phyloP scores from a whole-genome alignment of 2,113 vertebrate species.

The Notechis scutatus region DNA sequence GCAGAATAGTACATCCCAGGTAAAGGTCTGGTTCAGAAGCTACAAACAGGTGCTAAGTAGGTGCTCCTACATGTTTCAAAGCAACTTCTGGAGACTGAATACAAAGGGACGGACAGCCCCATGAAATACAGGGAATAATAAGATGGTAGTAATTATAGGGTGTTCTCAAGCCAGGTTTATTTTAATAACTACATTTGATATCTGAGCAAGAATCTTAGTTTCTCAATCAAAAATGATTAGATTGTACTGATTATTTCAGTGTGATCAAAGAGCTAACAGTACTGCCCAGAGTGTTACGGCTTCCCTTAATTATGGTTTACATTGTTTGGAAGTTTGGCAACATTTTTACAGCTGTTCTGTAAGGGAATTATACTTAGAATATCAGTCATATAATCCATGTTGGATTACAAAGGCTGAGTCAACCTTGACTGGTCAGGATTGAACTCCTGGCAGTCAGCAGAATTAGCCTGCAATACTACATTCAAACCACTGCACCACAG shows the following conservation, averaged over 20 bases:
- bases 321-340: not conserved
- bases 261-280: not conserved
- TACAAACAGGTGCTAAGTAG: not conserved
- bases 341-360: not conserved
- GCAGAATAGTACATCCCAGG: not conserved
- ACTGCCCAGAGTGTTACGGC: not conserved
- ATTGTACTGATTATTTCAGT: not conserved
- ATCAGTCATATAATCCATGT: too few relatives aligned
- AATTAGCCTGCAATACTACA: not conserved
- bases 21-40: not conserved
- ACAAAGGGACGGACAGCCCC: not conserved
- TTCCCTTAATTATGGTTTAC: not conserved
- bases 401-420: not conserved
- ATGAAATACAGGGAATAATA: not conserved
- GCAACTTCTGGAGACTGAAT: not conserved
- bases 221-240: not conserved
- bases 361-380: too few relatives aligned
- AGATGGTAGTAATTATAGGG: not conserved
- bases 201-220: not conserved
- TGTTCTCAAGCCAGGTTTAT: not conserved
- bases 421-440: not conserved
- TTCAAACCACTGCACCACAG: not conserved
- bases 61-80: not conserved
- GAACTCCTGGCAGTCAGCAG: not conserved
- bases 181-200: not conserved